These are phyloP conservation scores for Helobdella robusta DNA, from an alignment of 2,888 invertebrate species.

Conservation along the genomic window DNA sequence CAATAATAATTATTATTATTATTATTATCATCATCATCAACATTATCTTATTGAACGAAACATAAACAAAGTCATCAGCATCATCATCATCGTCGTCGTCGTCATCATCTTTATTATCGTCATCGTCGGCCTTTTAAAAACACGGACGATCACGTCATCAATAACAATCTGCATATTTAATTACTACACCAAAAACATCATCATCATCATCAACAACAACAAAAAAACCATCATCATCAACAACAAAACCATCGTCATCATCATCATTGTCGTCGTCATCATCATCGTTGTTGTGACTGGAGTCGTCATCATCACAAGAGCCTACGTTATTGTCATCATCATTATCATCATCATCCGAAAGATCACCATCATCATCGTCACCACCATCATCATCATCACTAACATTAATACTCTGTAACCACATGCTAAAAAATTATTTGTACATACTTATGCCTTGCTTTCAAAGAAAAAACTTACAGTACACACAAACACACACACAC, in stretches of 20 bases:
- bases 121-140: slow-evolving; percentile 18
- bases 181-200: neutral
- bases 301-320: neutral
- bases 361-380: slow-evolving; percentile 4
- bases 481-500: too few relatives aligned
- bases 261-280: neutral
- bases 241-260: neutral
- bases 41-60: too few relatives aligned
- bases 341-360: neutral
- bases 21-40: slow-evolving; percentile 2
- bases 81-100: slow-evolving; percentile 17
- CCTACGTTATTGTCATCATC: neutral
- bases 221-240: neutral
- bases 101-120: slow-evolving; percentile 22
- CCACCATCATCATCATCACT: neutral
- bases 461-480: too few relatives aligned
- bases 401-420: too few relatives aligned
- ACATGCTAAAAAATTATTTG: too few relatives aligned
- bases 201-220: neutral
- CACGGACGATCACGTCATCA: neutral
- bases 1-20: neutral
- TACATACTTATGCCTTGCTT: too few relatives aligned
- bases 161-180: neutral
- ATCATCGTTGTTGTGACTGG: neutral
- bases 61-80: too few relatives aligned